Evolutionary conservation across 2,113 vertebrate genomes (phyloP), one percentile per base, ranked within the genome.

Genomic region (Anolis carolinensis): DNA sequence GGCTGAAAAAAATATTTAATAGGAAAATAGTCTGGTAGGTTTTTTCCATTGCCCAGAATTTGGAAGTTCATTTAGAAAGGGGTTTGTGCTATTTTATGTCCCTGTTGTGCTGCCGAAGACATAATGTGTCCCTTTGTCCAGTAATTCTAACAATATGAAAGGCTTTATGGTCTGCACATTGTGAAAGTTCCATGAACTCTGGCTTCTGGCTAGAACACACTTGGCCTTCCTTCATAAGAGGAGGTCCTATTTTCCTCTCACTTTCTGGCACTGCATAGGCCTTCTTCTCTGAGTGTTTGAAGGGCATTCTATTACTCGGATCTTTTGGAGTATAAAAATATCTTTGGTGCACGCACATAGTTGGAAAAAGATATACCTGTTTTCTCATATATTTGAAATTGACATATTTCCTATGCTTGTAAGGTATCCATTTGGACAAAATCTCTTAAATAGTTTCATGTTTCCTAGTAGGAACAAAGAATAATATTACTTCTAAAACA

Each of bases 161-260:
- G 27, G 63, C 27, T 86, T 93, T 92, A 81, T 89, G 67, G 68
- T 85, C 71, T 68, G 88, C 88, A 86, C 75, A 88, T 84, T 90
- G 67, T 81, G 86, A 84, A 91, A 84, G 83, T 90, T 88, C 14
- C 21, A 84, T 89, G 70, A 81, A 86, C 36, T 81, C 82, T 81
- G 20, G 7, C 14, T 89, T 89, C 87, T 87, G n/a, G 79, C 13
- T 2, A 36, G 78, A 87, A 76, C 1, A 2, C 23, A n/a, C 68
- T 89, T 93, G 90, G 34, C 21, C 0, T 83, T 79, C 9, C 77
- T 20, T 91, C 78, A 44, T 85, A 67, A 86, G 72, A 87, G 84
- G 89, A 89, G 79, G 74, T 70, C 91, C 92, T 90, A 88, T 91
- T 93, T 87, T 90, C 88, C 48, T 82, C 81, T 88, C 87, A 68